Percentiles rank a stretch among this genome's conserved stretches.
Conservation (phyloP, 2,888 invertebrate species). For the Trachelus tabidus region DNA sequence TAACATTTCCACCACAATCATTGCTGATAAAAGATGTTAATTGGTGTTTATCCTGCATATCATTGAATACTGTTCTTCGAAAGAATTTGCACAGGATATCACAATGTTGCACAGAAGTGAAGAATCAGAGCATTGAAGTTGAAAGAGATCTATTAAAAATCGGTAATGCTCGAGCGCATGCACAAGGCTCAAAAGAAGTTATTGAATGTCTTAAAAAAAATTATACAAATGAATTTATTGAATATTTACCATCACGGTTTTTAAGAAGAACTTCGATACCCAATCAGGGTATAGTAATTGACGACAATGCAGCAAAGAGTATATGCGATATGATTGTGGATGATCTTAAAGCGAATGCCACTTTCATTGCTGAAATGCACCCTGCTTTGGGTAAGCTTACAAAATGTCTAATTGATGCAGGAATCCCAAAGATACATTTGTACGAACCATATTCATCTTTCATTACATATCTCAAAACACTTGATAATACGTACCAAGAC, state of each 20-base stretch:
- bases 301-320: conserved; percentile 63
- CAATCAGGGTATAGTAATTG: conserved; percentile 67
- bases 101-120: not conserved
- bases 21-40: not conserved
- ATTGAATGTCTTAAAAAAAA: conserved; percentile 5
- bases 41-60: not conserved
- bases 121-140: not conserved
- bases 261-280: conserved; percentile 26
- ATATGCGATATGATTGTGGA: conserved; percentile 62
- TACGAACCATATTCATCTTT: conserved; percentile 72
- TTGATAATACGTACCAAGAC: conserved; percentile 64
- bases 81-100: not conserved
- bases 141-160: not conserved
- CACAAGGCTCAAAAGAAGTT: conserved; percentile 5
- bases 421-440: conserved; percentile 69
- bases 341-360: conserved; percentile 53
- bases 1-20: not conserved
- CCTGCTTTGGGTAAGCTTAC: conserved; percentile 78
- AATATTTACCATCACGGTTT: not conserved
- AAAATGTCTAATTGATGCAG: conserved; percentile 69
- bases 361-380: conserved; percentile 74
- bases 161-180: not conserved
- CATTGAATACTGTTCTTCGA: not conserved
- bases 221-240: not conserved
- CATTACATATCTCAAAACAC: conserved; percentile 65